phyloP scores from a whole-genome alignment of 2,888 invertebrate species.

The Megaustenia siamemsis region DNA sequence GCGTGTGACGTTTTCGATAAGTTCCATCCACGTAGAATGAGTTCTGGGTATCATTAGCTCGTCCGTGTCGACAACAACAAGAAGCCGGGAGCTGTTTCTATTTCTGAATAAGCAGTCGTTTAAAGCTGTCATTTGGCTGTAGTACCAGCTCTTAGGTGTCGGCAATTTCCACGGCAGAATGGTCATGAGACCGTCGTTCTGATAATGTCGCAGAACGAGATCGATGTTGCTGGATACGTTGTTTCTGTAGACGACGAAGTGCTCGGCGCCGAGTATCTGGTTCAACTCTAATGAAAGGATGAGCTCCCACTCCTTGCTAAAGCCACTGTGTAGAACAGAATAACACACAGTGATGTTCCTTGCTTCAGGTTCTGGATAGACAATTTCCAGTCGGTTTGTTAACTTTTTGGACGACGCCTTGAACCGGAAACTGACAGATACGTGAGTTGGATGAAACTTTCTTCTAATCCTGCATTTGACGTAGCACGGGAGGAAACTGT shows the following conservation, averaged over 20 bases:
- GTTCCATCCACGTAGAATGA: background rate
- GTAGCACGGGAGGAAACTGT: background rate
- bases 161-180: constrained; percentile 34
- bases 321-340: background rate
- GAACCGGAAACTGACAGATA: background rate
- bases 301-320: background rate
- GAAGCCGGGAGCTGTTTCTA: background rate
- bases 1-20: background rate
- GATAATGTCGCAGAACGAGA: constrained; percentile 33
- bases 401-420: background rate
- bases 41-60: background rate
- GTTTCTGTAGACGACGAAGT: constrained; percentile 42
- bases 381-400: constrained; percentile 6
- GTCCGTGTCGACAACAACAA: constrained; percentile 16
- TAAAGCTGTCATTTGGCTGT: background rate
- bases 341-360: constrained; percentile 38
- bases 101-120: constrained; percentile 27
- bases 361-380: background rate
- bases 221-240: constrained; percentile 15
- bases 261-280: constrained; percentile 41
- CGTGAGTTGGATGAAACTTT: background rate
- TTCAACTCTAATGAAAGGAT: constrained; percentile 29
- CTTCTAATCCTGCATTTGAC: background rate
- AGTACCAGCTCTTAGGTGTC: constrained; percentile 3
- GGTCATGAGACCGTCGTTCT: constrained; percentile 23